Conservation (phyloP, 2,797 vertebrate species). For the Hippopotamyrus pictus region DNA sequence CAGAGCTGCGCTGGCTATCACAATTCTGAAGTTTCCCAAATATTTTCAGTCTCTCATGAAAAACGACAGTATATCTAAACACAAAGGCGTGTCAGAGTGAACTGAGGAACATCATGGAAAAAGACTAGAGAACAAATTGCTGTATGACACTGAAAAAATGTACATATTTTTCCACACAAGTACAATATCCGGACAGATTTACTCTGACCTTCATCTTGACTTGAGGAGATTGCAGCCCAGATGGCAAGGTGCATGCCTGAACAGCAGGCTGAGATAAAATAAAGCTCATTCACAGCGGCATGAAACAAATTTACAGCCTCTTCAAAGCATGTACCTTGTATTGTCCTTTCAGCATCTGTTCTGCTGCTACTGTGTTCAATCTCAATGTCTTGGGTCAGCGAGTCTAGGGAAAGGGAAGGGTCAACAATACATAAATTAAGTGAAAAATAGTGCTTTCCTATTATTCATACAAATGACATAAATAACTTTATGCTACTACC, state of each 20-base stretch:
- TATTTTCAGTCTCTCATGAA: not conserved
- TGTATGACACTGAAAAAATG: not conserved
- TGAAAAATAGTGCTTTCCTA: conserved; percentile 25
- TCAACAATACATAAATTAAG: conserved; percentile 54
- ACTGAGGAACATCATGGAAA: not conserved
- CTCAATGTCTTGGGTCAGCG: conserved; percentile 89
- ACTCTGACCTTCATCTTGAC: conserved; percentile 88
- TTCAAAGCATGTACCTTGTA: conserved; percentile 93
- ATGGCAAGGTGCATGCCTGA: conserved; percentile 96
- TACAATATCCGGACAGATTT: not conserved
- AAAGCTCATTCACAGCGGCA: conserved; percentile 79
- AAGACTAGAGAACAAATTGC: not conserved
- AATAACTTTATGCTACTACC: not conserved
- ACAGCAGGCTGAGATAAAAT: conserved; percentile 90
- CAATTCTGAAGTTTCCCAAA: not conserved
- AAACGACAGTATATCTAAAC: not conserved
- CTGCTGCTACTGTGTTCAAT: conserved; percentile 80
- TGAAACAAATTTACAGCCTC: conserved; percentile 96
- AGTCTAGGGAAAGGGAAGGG: conserved; percentile 76
- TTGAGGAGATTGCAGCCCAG: conserved; percentile 91
- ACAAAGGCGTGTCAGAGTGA: not conserved
- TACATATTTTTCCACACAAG: not conserved
- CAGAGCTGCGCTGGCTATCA: not conserved
- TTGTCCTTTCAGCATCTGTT: conserved; percentile 84
- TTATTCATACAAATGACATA: not conserved